Base-by-base conservation (phyloP, 2,113 vertebrate species). In the Sphaerodactylus townsendi region DNA sequence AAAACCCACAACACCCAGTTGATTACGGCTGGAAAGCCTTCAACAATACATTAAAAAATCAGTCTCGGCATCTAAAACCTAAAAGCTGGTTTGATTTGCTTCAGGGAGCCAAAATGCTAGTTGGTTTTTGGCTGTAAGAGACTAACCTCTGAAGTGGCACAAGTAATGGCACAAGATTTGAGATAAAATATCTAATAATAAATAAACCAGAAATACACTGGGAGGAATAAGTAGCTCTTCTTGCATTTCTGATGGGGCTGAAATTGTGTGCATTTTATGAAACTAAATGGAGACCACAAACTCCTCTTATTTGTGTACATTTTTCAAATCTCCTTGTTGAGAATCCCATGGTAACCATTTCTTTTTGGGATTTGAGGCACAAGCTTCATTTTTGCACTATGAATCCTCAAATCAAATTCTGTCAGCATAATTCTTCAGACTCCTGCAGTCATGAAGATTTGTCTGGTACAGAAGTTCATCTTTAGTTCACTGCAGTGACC, bases 371-470 rank as follows among this genome's bases (percentile, higher is more conserved):
- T 83, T 77, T 84, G 15, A 15, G 14, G 72, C 65, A 72, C 80
- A 69, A 6, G 68, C 4, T 3, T 86, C 14, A 13, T 74, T 83
- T 56, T 76, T 69, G 48, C 23, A 65, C 15, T 83, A 82, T 39
- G 41, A 73, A 65, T 79, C n/a, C 41, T 87, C 73, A 62, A 70
- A 59, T 59, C 53, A 72, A 83, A 23, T 21, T 77, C 2, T 15
- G 39, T 84, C 8, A 11, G 2, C 66, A 62, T 48, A 1, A 14
- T 4, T 23, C 10, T n/a, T 25, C 14, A 79, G 14, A 77, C 83
- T 87, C 74, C n/a, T 89, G 79, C 39, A 70, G 74, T 82, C n/a
- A 1, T 50, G 21, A 74, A 78, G 86, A 15, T 64, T 81, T 53
- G 19, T 71, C 0, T 1, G 1, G 28, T 44, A 81, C 25, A 87